Percentiles rank a stretch among this genome's conserved stretches.
Conservation (phyloP, 2,888 invertebrate genomes). For the Caenorhabditis angaria region DNA sequence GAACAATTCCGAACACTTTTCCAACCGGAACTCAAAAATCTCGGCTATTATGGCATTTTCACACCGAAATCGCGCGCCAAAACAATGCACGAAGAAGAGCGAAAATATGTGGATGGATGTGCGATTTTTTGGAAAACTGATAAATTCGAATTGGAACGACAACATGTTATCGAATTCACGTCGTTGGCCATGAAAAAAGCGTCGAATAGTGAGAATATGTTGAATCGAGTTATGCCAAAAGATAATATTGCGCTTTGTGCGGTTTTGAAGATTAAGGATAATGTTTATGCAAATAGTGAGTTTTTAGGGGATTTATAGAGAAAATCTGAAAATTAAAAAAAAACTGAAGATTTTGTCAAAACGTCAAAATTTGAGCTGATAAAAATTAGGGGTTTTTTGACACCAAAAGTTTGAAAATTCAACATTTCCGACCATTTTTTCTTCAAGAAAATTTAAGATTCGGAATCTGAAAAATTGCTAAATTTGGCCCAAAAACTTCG, state of each 20-base stretch:
- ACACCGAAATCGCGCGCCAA: conserved; percentile 95
- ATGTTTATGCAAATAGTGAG: conserved; percentile 87
- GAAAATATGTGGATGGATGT: conserved; percentile 98
- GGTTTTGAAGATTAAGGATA: conserved; percentile 90
- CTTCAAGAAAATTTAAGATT: no score
- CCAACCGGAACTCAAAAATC: conserved; percentile 90
- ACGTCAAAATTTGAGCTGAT: no score
- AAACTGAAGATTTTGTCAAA: background rate
- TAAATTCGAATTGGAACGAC: conserved; percentile 88
- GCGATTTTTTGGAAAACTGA: conserved; percentile 87
- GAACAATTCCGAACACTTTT: conserved; percentile 98
- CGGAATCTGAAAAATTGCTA: no score
- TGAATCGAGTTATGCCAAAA: conserved; percentile 77
- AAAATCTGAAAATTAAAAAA: no score
- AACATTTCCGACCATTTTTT: no score
- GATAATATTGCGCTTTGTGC: conserved; percentile 98
- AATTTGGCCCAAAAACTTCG: no score
- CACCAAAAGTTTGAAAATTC: no score
- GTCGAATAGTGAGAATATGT: conserved; percentile 88
- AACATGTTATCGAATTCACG: conserved; percentile 92
- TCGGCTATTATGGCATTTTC: conserved; percentile 82
- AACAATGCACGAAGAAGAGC: conserved; percentile 94
- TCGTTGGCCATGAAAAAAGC: conserved; percentile 98
- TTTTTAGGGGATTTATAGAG: no score
- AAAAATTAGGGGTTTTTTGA: no score